A percentile compares a stretch with the other conserved stretches of the same genome.
phyloP scores from a whole-genome alignment of 2,113 vertebrate species.

The Choloepus hoffmanni region DNA sequence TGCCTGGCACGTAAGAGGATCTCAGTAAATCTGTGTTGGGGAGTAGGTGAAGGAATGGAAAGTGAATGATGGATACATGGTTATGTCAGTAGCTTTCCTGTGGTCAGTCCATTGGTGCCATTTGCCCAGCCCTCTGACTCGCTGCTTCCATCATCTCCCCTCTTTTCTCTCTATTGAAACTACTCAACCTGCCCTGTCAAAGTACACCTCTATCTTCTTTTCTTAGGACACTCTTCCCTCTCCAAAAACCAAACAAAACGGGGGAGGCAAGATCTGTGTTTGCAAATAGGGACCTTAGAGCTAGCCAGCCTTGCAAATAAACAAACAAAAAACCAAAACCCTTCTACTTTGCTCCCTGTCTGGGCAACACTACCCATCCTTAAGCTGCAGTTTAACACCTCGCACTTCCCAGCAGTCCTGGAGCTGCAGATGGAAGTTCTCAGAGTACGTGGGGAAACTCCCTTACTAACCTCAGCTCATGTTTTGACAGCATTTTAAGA shows the following conservation, averaged over 20 bases:
- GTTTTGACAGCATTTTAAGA: background rate
- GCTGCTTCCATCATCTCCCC: too few species aligned
- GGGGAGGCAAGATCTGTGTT: too few species aligned
- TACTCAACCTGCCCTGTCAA: background rate
- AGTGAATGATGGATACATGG: background rate
- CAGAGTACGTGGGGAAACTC: background rate
- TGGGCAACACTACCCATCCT: background rate
- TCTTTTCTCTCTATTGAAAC: background rate
- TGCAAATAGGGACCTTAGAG: too few species aligned
- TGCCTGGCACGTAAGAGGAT: background rate
- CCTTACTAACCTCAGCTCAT: background rate
- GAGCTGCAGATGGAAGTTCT: too few species aligned
- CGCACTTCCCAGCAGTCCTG: background rate
- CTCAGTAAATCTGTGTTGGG: background rate
- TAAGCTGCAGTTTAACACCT: background rate
- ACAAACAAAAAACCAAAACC: background rate
- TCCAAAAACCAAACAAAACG: too few species aligned
- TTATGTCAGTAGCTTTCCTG: background rate
- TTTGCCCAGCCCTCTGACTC: background rate
- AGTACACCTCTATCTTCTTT: background rate
- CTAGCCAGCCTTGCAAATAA: too few species aligned
- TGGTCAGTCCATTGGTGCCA: background rate
- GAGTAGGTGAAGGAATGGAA: background rate
- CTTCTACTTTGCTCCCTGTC: fast-evolving
- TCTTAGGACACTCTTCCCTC: background rate